Base-by-base conservation (phyloP, 2,888 invertebrate genomes). In the Ophioninae sp. region DNA sequence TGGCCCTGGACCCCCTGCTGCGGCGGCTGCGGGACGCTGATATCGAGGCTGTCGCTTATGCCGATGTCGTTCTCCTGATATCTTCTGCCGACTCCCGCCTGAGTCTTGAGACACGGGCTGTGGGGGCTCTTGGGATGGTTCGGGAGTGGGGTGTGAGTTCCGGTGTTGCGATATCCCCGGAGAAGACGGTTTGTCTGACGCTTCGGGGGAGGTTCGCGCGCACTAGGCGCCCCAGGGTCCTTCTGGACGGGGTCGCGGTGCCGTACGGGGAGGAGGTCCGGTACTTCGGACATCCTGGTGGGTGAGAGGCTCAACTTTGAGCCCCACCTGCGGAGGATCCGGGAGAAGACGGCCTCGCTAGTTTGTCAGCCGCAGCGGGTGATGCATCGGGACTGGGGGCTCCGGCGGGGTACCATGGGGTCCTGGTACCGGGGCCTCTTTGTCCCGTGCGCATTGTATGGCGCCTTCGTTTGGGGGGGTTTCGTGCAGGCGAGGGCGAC, bases 381-480 rank as follows among this genome's bases (percentile, higher is more conserved):
- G 77, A 20, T 41, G 69, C 7, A 63, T 78, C 6, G 37, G 59
- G 83, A 74, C 10, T 74, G 79, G 59, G 58, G 85, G 41, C 41
- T n/a, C 63, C 76, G 30, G 72, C 39, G 39, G 39, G 39, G 39
- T 7, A 39, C 7, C 7, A 7, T 6, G 6, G 39, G 39, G 39
- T 5, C 39, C 39, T 39, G 39, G 39, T n/a, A n/a, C n/a, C n/a
- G n/a, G n/a, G 41, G 10, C 41, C 41, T 41, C 41, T 41, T 41
- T 41, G 41, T 41, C 41, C 64, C 64, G 13, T 37, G 17, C 6
- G 37, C 64, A 13, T 6, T 64, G 13, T 64, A 64, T 6, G 37
- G 64, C 9, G 37, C 64, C 17, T 64, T 37, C 23, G 64, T 64
- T 13, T 64, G 37, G 64, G 64, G 13, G 13, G 37, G 64, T 5